Base-by-base conservation (phyloP, 2,797 vertebrate genomes). In the Urosaurus nigricauda region DNA sequence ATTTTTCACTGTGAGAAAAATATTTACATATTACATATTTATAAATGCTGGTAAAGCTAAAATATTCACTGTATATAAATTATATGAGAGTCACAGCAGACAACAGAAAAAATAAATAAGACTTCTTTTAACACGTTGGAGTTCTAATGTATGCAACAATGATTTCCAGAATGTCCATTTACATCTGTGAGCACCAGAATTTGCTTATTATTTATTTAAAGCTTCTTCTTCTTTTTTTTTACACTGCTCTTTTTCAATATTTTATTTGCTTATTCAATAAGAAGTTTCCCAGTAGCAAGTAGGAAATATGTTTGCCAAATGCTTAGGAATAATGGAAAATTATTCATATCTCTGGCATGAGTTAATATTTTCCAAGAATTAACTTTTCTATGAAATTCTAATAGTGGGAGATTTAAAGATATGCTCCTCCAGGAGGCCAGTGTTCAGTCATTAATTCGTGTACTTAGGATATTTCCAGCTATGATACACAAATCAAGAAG, bases 341-440 rank as follows among this genome's bases (percentile, higher is more conserved):
- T 29, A 4, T 24, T 77, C 51, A 63, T 12, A 13, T 3, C 8
- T 0, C 12, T 89, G 26, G 6, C 24, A 8, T 1, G 5, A 68
- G 1, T 84, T 35, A 81, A 60, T n/a, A 13, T 1, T 29, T 77
- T 21, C 74, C 0, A 24, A 24, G 13, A 78, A 35, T 51, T 82
- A 47, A 40, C 0, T 4, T 80, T 3, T 53, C 11, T 71, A 79
- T 83, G 43, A 51, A 14, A 60, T 68, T 11, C 0, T 0, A 3
- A 24, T 37, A 1, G 37, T 0, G 13, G 84, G 51, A n/a, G 51
- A 32, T 65, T 43, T 77, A 24, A 16, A 0, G 0, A 3, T 71
- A 29, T 79, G n/a, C 6, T 19, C 19, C 63, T 56, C n/a, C 0
- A 53, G 24, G 58, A 29, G 77, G 1, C 51, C 58, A 68, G 4